Evolutionary conservation across 2,888 invertebrate species (phyloP), one percentile per base, ranked within the genome.

Genomic region (Saturnia pavonia): DNA sequence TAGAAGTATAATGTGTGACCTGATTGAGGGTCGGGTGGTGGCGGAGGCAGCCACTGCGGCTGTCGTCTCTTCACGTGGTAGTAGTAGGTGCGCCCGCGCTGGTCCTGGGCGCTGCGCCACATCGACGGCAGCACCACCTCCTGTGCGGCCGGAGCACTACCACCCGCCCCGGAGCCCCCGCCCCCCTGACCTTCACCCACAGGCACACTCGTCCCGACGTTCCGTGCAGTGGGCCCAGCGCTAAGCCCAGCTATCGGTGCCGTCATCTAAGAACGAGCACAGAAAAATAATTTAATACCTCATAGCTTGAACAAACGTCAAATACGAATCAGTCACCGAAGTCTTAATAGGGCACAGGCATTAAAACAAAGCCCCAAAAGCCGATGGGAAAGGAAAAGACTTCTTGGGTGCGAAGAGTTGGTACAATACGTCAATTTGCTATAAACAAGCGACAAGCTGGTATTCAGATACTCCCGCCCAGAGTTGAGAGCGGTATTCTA

Each of bases 51-150:
- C 98, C 98, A 98, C 84, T 97, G 97, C 34, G 97, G 95, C 77
- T 96, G 94, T 11, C 97, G 93, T 68, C 96, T 94, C 86, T 96
- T 96, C 1, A 96, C 94, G 87, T 99, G 98, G 91, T 99, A 99
- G 92, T 98, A 99, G 89, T 99, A 99, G 0, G 96, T 95, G 75
- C 98, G 95, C 0, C 99, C 99, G 70, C 97, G 96, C 3, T 95
- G 91, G 85, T 99, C 98, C 74, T 95, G 94, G 0, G 97, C 97
- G 79, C 96, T 96, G 81, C 97, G 97, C 99, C 99, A 99, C 83
- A 96, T 95, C 0, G 97, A 96, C 0, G 98, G 98, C 72, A 99
- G 90, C 77, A 96, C 95, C 45, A 94, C 93, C 0, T 94, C 93
- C 0, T 68, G 70, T 0, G 71, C 54, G 1, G 69, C 77, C 0